Percentiles rank a stretch among this genome's conserved stretches.
Evolutionary conservation across 2,888 invertebrate species (phyloP).

Genomic region (Buathra laborator): DNA sequence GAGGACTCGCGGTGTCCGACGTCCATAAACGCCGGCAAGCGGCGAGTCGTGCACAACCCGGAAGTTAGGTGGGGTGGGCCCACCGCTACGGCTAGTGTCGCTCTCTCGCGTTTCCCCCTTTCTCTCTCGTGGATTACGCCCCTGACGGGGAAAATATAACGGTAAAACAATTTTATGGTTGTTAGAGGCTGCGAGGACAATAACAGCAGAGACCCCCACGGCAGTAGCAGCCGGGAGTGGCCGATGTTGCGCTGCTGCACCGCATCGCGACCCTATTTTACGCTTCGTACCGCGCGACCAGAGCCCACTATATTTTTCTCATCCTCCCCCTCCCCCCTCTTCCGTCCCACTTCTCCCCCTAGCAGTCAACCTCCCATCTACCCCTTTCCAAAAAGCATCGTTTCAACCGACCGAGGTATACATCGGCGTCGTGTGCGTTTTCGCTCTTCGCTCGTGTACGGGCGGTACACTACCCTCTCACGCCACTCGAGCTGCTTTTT

Average conservation of each 20-base stretch:
- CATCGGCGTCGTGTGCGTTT: slow-evolving; percentile 14
- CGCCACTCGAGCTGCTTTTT: slow-evolving; percentile 40
- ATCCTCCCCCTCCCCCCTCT: background rate
- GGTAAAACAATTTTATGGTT: slow-evolving; percentile 67
- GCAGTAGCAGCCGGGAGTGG: slow-evolving; percentile 55
- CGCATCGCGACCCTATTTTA: slow-evolving; percentile 57
- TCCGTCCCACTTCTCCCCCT: background rate
- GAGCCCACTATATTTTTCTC: slow-evolving; percentile 44
- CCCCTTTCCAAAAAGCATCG: slow-evolving; percentile 28
- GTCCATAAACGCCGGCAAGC: slow-evolving; percentile 50
- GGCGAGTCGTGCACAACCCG: slow-evolving; percentile 22
- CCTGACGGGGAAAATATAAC: slow-evolving; percentile 57
- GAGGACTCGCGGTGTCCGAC: slow-evolving; percentile 50
- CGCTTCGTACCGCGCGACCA: slow-evolving; percentile 40
- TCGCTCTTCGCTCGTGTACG: slow-evolving; percentile 12
- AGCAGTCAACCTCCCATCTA: slow-evolving; percentile 19
- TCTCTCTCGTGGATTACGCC: slow-evolving; percentile 45
- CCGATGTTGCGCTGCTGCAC: slow-evolving; percentile 50
- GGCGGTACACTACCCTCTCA: background rate
- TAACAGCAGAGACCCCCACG: slow-evolving; percentile 45
- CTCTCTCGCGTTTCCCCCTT: slow-evolving; percentile 15
- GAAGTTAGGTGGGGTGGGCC: slow-evolving; percentile 31
- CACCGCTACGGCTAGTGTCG: slow-evolving; percentile 10
- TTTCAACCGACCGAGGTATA: slow-evolving; percentile 22
- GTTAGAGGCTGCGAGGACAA: slow-evolving; percentile 65